Percentiles rank a stretch among this genome's conserved stretches.
Conservation (phyloP, 2,888 invertebrate species). For the Agonopterix alstromeriana region DNA sequence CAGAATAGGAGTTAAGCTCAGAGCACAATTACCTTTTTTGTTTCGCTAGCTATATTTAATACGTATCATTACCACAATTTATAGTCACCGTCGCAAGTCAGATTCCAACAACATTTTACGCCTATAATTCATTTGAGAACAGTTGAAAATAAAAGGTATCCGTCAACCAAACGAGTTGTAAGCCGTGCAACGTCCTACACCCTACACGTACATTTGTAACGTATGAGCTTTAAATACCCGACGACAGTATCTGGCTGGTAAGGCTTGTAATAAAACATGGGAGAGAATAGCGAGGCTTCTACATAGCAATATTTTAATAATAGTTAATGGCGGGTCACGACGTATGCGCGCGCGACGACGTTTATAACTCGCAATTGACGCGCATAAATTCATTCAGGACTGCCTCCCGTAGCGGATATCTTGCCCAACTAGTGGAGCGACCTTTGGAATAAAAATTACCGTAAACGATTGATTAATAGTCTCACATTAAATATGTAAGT, state of each 20-base stretch:
- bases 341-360: conserved; percentile 60
- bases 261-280: conserved; percentile 65
- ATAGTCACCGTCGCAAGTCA: conserved; percentile 46
- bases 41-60: conserved; percentile 22
- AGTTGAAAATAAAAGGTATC: conserved; percentile 49
- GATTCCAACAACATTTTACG: conserved; percentile 58
- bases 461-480: conserved; percentile 34
- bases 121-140: conserved; percentile 59
- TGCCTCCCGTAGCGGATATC: conserved; percentile 45
- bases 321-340: conserved; percentile 71
- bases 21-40: conserved; percentile 37
- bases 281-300: conserved; percentile 66
- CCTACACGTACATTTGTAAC: conserved; percentile 66
- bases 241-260: conserved; percentile 65
- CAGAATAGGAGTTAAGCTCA: not conserved
- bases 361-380: conserved; percentile 69
- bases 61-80: conserved; percentile 53
- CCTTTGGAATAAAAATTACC: conserved; percentile 43
- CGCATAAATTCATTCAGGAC: conserved; percentile 58
- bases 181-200: conserved; percentile 27
- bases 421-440: conserved; percentile 30
- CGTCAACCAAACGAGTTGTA: conserved; percentile 37
- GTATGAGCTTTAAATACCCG: conserved; percentile 67
- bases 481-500: conserved; percentile 9
- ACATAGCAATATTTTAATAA: conserved; percentile 74